Conservation (phyloP, 2,888 invertebrate genomes). For the Drosophila nr. perissopoda region DNA sequence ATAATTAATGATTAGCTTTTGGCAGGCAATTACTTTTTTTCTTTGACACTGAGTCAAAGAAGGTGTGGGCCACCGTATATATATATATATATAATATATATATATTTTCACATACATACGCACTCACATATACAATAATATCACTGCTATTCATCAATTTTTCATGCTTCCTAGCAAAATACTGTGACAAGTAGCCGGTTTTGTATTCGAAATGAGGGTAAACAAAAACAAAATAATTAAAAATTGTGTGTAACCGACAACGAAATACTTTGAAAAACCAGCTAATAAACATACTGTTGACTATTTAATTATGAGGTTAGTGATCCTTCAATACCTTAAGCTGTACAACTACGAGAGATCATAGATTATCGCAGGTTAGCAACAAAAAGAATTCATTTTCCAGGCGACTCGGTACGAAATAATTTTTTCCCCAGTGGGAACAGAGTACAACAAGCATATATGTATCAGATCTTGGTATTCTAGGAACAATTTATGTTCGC, state of each 20-base stretch:
- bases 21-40: too few relatives aligned
- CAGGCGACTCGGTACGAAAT: not conserved
- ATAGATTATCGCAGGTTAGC: not conserved
- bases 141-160: not conserved
- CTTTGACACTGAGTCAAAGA: too few relatives aligned
- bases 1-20: too few relatives aligned
- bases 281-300: not conserved
- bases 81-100: not conserved
- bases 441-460: not conserved
- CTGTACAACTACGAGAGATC: not conserved
- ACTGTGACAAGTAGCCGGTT: conserved; percentile 18
- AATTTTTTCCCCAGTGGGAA: not conserved
- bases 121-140: not conserved
- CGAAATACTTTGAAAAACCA: not conserved
- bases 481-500: not conserved
- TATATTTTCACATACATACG: not conserved
- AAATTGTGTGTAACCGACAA: not conserved
- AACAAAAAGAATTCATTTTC: not conserved
- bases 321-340: not conserved
- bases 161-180: not conserved
- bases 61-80: too few relatives aligned
- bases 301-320: not conserved
- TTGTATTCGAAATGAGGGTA: not conserved
- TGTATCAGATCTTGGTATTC: not conserved
- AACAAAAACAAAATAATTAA: not conserved